A percentile compares a stretch with the other conserved stretches of the same genome.
Conservation (phyloP, 2,888 invertebrate species). For the Clanis bilineata region DNA sequence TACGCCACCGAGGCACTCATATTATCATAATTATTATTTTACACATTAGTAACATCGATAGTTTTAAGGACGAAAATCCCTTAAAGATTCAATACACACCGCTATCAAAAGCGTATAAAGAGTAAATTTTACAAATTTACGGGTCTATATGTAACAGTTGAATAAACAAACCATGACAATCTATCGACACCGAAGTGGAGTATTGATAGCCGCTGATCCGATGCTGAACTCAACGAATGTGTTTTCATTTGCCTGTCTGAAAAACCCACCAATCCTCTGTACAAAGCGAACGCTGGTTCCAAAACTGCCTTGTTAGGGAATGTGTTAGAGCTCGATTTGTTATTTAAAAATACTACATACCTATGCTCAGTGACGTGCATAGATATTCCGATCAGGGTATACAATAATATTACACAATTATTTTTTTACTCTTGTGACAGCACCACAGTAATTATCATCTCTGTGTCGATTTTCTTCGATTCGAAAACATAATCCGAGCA, state of each 20-base stretch:
- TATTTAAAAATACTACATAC: not conserved
- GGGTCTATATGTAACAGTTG: slow-evolving; percentile 6
- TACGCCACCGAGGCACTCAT: too few species aligned
- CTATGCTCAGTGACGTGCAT: too few species aligned
- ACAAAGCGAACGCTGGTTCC: not conserved
- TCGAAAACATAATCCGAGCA: too few species aligned
- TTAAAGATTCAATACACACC: not conserved
- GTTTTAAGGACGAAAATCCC: not conserved
- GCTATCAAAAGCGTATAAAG: not conserved
- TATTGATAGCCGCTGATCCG: slow-evolving; percentile 12
- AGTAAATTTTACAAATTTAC: slow-evolving; percentile 33
- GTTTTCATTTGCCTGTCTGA: not conserved
- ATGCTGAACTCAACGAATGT: slow-evolving; percentile 4
- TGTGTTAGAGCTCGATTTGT: not conserved
- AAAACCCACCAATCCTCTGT: not conserved
- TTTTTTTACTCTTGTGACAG: too few species aligned
- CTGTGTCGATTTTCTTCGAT: too few species aligned
- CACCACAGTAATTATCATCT: too few species aligned
- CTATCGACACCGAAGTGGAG: slow-evolving; percentile 18
- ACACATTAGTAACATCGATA: too few species aligned
- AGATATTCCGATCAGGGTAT: too few species aligned
- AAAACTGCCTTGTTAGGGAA: not conserved
- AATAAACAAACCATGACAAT: slow-evolving; percentile 13
- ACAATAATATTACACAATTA: too few species aligned
- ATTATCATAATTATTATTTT: too few species aligned